Base-by-base conservation (phyloP, 2,113 vertebrate species). In the Notiomystis cincta region DNA sequence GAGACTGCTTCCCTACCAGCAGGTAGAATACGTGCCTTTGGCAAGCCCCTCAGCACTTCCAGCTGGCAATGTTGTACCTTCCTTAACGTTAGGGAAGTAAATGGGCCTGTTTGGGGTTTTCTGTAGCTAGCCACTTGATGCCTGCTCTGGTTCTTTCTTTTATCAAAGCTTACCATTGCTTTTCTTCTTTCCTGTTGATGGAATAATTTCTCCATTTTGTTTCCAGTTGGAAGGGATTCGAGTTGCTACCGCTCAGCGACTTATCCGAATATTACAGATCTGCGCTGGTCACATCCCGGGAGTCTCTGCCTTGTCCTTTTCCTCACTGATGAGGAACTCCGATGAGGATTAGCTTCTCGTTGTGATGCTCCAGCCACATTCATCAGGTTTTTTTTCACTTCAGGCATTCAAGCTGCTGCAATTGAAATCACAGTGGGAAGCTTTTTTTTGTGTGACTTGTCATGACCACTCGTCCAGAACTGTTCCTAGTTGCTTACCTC, bases 271-370 rank as follows among this genome's bases (percentile, higher is more conserved):
- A 33, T 83, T 98, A 66, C 79, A 94, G 92, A 90, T 98, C 91
- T 98, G 97, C 9, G 97, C 98, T 4, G 98, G 98, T 94, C 94
- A 96, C 0, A 7, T 98, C 72, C 97, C 96, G 0, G 98, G 98
- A 14, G 30, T 98, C 75, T 98, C 98, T 6, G 96, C 98, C 40
- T 94, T 98, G 81, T 97, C 48, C 91, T 97, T 98, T 81, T 33
- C 88, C 82, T 97, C 86, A 1, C 82, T 98, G 93, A 87, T 98
- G 89, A 96, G 76, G 69, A 79, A 5, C 25, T 85, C 76, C 9
- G 61, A n/a, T 91, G 61, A 73, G 60, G 12, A 91, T 17, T 97
- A 96, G 40, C 51, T 83, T 91, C 62, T 89, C 71, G 20, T 75
- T 85, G 87, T 94, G 81, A 73, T 85, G 78, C 73, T 77, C 82